A percentile compares a stretch with the other conserved stretches of the same genome.
Conservation (phyloP, 1,140 invertebrate genomes). For the Bombus polaris region DNA sequence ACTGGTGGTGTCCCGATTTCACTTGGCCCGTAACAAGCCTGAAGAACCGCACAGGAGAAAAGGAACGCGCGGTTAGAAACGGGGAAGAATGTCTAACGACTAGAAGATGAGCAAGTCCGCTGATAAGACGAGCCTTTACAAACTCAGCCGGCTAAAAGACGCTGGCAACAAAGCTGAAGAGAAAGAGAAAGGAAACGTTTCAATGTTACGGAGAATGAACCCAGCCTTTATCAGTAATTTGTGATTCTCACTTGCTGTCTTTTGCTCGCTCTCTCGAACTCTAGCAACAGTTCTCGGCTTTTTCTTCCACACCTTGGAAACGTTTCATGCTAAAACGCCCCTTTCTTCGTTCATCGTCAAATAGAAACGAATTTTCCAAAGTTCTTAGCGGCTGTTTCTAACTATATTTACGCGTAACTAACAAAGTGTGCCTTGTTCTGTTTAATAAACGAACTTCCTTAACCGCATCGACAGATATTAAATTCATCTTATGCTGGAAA, state of each 20-base stretch:
- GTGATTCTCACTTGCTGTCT: conserved; percentile 57
- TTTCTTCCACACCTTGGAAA: background rate
- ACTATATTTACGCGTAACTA: background rate
- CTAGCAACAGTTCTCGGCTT: background rate
- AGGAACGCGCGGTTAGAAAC: conserved; percentile 26
- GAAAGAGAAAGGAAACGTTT: conserved; percentile 32
- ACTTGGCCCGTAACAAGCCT: background rate
- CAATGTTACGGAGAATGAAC: background rate
- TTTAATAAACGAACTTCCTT: conserved; percentile 20
- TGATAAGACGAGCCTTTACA: conserved; percentile 66
- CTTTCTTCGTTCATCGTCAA: background rate
- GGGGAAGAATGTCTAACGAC: conserved; percentile 70
- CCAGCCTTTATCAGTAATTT: conserved; percentile 70
- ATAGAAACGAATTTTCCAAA: conserved; percentile 17
- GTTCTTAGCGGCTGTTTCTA: background rate
- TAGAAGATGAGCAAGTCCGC: conserved; percentile 67
- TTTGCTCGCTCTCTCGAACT: background rate
- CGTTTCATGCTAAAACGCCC: background rate
- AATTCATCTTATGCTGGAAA: background rate
- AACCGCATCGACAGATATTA: conserved; percentile 23
- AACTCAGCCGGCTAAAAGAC: conserved; percentile 55
- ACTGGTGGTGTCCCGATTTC: background rate
- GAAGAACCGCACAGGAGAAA: conserved; percentile 1
- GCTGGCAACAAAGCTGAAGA: conserved; percentile 41
- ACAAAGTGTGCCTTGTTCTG: background rate